Evolutionary conservation across 2,113 vertebrate species (phyloP).

Genomic region (Herpailurus yagouaroundi): DNA sequence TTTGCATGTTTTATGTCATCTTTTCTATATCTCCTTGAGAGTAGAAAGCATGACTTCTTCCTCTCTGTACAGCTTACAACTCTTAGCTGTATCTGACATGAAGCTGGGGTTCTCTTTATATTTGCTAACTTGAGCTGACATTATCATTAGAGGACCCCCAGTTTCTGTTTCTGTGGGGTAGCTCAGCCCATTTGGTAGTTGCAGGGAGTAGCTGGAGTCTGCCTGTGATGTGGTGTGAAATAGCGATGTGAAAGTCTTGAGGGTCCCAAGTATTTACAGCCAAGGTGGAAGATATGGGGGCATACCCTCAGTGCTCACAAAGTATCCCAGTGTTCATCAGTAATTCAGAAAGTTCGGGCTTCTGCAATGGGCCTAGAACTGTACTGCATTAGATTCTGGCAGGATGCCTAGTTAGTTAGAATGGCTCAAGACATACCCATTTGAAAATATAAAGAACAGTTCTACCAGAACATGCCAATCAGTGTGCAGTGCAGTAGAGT

Average conservation of each 20-base stretch:
- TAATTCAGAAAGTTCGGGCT: neutral
- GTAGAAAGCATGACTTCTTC: neutral
- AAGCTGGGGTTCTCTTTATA: neutral
- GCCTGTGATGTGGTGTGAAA: neutral
- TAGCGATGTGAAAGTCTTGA: neutral
- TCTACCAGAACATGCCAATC: neutral
- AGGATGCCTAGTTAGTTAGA: neutral
- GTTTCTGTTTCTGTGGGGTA: neutral
- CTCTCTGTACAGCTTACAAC: neutral
- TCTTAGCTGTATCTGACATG: neutral
- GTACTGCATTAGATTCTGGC: neutral
- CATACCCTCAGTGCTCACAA: neutral
- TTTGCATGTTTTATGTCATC: neutral
- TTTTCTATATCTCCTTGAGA: neutral
- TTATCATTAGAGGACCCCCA: neutral
- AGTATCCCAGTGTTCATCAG: neutral
- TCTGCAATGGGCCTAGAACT: neutral
- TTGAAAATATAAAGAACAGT: neutral
- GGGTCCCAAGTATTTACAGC: neutral
- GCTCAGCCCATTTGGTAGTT: neutral
- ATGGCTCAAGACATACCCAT: neutral
- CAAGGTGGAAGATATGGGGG: neutral
- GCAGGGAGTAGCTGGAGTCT: neutral
- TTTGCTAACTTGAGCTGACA: neutral
- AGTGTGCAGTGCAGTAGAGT: neutral